These are phyloP conservation scores for Neoascia interrupta DNA, from an alignment of 2,888 invertebrate genomes.

Conservation along the genomic window DNA sequence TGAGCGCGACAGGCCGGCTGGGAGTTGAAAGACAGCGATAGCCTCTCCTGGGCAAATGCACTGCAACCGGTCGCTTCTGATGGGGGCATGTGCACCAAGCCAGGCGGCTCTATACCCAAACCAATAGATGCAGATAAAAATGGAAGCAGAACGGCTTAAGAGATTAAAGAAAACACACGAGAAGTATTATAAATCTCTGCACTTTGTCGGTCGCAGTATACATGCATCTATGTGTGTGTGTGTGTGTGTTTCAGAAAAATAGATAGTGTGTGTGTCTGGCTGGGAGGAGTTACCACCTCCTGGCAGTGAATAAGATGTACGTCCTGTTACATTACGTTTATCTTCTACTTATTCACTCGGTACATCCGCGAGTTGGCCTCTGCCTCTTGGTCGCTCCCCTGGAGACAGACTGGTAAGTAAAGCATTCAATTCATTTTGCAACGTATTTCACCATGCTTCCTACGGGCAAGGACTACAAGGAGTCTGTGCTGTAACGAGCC, in stretches of 20 bases:
- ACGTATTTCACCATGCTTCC: conserved; percentile 37
- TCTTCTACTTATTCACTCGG: conserved; percentile 70
- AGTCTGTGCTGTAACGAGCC: conserved; percentile 38
- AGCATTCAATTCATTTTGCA: conserved; percentile 63
- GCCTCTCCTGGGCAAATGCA: conserved; percentile 59
- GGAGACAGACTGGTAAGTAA: conserved; percentile 58
- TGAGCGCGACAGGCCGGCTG: conserved; percentile 2
- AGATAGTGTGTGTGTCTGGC: conserved; percentile 51
- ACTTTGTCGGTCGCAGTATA: conserved; percentile 18
- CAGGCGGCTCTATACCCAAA: no score
- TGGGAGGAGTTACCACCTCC: conserved; percentile 27
- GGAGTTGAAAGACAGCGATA: conserved; percentile 62
- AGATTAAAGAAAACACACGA: conserved; percentile 70
- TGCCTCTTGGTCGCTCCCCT: conserved; percentile 29
- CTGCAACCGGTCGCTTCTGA: conserved; percentile 18
- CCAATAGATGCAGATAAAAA: conserved; percentile 67
- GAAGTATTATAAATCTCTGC: conserved; percentile 69
- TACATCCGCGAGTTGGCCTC: conserved; percentile 66
- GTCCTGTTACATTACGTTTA: conserved; percentile 70
- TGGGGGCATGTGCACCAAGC: conserved; percentile 33
- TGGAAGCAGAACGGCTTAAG: conserved; percentile 69
- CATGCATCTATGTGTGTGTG: background rate
- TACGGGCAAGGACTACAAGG: no score
- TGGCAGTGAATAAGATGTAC: conserved; percentile 70
- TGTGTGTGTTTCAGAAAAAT: conserved; percentile 25